Percentiles rank a stretch among this genome's conserved stretches.
Conservation (phyloP, 1,140 invertebrate species). For the Scylla paramamosain region DNA sequence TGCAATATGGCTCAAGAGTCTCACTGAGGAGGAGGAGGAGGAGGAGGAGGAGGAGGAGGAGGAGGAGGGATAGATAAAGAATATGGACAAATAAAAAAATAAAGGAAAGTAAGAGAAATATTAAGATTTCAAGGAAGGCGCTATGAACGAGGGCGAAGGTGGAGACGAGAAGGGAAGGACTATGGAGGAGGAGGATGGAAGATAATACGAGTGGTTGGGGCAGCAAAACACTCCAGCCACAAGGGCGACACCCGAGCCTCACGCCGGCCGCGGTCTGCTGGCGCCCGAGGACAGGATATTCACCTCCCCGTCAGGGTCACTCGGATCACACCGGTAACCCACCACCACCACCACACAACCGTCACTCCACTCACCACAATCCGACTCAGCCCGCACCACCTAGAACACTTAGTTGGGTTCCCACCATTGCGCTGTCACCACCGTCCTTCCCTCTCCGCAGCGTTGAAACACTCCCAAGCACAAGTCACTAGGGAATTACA, state of each 20-base stretch:
- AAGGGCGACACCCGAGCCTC: slow-evolving; percentile 51
- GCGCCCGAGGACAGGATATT: background rate
- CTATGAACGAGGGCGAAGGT: background rate
- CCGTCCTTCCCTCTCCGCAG: background rate
- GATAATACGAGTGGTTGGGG: slow-evolving; percentile 59
- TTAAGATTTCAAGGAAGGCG: too few relatives aligned
- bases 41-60: background rate
- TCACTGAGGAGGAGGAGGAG: background rate
- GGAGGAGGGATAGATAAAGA: background rate
- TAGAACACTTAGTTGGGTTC: background rate
- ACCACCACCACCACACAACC: slow-evolving; percentile 26
- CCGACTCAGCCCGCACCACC: background rate
- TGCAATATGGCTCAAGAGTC: background rate
- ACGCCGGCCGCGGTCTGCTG: background rate
- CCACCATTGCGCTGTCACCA: background rate
- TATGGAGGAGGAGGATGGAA: background rate
- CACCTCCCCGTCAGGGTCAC: background rate
- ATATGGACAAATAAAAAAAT: too few relatives aligned
- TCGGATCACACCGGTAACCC: background rate
- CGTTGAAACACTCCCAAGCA: background rate
- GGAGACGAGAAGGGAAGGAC: background rate
- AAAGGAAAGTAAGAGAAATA: background rate
- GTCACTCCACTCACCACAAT: background rate
- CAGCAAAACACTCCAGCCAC: slow-evolving; percentile 59
- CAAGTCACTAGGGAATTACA: background rate